Evolutionary conservation across 2,888 invertebrate genomes (phyloP).

Genomic region (Erynnis tages): DNA sequence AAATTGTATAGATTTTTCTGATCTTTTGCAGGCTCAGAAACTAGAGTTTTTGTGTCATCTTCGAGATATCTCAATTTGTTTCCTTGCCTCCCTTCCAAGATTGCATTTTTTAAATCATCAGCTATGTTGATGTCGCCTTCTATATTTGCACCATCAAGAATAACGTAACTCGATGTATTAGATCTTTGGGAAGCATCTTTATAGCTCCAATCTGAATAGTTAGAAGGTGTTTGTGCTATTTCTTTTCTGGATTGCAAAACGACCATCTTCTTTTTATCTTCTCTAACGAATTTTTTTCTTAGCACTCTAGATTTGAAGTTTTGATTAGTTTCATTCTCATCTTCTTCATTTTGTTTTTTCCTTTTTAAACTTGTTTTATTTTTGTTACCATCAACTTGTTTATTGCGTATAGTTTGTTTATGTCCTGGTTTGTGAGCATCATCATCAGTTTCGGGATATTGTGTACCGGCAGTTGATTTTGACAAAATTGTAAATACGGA

Average conservation of each 20-base stretch:
- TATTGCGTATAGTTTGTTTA: neutral
- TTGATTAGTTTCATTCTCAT: slow-evolving; percentile 25
- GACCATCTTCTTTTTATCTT: slow-evolving; percentile 41
- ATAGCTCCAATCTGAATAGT: slow-evolving; percentile 38
- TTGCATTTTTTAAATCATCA: slow-evolving; percentile 19
- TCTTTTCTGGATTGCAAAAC: slow-evolving; percentile 49
- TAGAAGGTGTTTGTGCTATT: slow-evolving; percentile 48
- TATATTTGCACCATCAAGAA: neutral
- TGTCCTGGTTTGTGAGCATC: slow-evolving; percentile 1
- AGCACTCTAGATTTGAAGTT: slow-evolving; percentile 35
- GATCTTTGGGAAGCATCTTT: slow-evolving; percentile 13
- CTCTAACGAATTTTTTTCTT: slow-evolving; percentile 37
- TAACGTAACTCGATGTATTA: slow-evolving; percentile 7
- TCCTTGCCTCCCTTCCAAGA: slow-evolving; percentile 38
- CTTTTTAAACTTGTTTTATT: slow-evolving; percentile 11
- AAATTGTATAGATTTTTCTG: slow-evolving; percentile 55
- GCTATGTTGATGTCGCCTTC: neutral
- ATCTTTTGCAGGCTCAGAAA: slow-evolving; percentile 36
- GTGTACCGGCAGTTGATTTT: slow-evolving; percentile 51
- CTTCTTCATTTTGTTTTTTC: slow-evolving; percentile 18
- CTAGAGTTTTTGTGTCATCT: slow-evolving; percentile 40
- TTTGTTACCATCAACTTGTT: slow-evolving; percentile 12
- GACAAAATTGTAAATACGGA: slow-evolving; percentile 53
- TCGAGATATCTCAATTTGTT: slow-evolving; percentile 34
- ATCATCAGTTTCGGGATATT: slow-evolving; percentile 43